Conservation (phyloP, 2,113 vertebrate genomes). For the Bettongia penicillata region DNA sequence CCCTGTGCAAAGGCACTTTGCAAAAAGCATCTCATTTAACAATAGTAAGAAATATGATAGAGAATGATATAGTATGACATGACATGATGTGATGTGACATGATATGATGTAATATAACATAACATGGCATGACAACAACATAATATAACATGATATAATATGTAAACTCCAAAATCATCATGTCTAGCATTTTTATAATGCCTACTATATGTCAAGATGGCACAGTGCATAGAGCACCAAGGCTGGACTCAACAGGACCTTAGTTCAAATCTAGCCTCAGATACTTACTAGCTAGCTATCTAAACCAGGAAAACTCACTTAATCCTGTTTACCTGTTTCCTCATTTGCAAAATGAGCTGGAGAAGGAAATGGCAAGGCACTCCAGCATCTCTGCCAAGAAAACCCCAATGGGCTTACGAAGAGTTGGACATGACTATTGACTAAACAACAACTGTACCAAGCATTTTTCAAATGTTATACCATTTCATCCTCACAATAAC, state of each 20-base stretch:
- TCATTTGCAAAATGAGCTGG: not conserved
- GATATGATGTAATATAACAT: no score
- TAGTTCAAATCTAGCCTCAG: not conserved
- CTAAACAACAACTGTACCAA: not conserved
- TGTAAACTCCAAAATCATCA: not conserved
- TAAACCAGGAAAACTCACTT: not conserved
- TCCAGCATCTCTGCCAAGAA: not conserved
- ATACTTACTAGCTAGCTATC: not conserved
- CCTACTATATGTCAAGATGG: not conserved
- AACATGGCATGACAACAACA: no score
- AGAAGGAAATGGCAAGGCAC: not conserved
- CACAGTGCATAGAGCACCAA: no score
- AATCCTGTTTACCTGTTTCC: not conserved
- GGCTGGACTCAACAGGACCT: no score
- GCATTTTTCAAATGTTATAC: not conserved
- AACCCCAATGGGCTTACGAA: no score
- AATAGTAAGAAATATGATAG: not conserved
- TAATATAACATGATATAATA: not conserved
- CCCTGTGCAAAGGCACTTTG: not conserved
- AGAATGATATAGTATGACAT: no score
- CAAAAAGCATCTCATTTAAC: not conserved
- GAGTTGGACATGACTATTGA: no score
- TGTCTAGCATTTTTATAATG: not conserved
- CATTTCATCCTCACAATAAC: not conserved
- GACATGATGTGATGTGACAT: no score